A percentile compares a stretch with the other conserved stretches of the same genome.
phyloP scores from a whole-genome alignment of 2,888 invertebrate genomes.

The Drosophila koepferae region DNA sequence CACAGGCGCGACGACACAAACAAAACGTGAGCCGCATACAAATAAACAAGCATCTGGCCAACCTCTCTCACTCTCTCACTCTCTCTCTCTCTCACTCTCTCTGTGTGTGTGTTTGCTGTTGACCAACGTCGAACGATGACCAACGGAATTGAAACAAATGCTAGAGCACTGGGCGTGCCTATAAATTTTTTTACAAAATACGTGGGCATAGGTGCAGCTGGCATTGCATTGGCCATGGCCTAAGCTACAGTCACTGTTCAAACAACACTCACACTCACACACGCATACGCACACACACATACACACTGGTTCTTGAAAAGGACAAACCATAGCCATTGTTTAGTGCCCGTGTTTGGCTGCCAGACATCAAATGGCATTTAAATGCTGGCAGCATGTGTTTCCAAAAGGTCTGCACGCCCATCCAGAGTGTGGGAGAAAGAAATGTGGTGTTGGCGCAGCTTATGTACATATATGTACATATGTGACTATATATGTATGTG shows the following conservation, averaged over 20 bases:
- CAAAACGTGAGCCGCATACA: constrained; percentile 78
- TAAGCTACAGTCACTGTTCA: constrained; percentile 25
- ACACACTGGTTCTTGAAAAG: constrained; percentile 53
- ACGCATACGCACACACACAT: background rate
- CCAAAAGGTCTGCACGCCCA: constrained; percentile 21
- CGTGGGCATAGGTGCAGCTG: constrained; percentile 67
- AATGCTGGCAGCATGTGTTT: constrained; percentile 64
- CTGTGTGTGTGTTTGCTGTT: constrained; percentile 33
- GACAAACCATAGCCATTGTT: constrained; percentile 70
- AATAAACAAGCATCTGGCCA: constrained; percentile 66
- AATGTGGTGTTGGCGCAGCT: too few species aligned
- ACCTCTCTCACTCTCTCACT: too few species aligned
- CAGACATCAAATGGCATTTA: constrained; percentile 72
- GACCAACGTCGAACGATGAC: constrained; percentile 32
- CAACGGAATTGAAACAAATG: constrained; percentile 75
- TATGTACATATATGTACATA: background rate
- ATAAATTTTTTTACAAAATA: constrained; percentile 79
- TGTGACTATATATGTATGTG: background rate
- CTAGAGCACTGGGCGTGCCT: constrained; percentile 72
- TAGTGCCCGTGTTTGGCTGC: constrained; percentile 51
- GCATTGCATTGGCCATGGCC: constrained; percentile 23
- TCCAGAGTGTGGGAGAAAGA: background rate
- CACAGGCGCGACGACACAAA: constrained; percentile 81
- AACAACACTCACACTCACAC: constrained; percentile 8
- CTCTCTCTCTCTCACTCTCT: too few species aligned